These are phyloP conservation scores for Cantharis rufa DNA, from an alignment of 2,888 invertebrate species.

Conservation along the genomic window DNA sequence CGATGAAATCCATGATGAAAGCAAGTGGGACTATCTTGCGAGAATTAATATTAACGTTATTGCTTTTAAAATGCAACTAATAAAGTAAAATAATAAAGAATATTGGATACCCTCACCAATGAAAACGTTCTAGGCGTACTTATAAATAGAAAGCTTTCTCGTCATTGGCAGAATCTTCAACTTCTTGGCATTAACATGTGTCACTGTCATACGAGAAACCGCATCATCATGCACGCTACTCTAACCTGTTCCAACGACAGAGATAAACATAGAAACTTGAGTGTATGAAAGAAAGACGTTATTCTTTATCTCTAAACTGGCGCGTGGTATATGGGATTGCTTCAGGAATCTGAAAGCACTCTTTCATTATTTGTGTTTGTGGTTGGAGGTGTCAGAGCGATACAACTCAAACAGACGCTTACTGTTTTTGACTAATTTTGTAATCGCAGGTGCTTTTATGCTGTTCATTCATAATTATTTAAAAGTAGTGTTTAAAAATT, in stretches of 20 bases:
- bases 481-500: neutral
- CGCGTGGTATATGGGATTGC: slow-evolving; percentile 44
- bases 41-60: slow-evolving; percentile 14
- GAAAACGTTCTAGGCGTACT: slow-evolving; percentile 24
- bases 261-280: slow-evolving; percentile 10
- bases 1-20: neutral
- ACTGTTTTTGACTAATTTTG: slow-evolving; percentile 38
- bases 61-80: slow-evolving; percentile 9
- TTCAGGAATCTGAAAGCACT: slow-evolving; percentile 47
- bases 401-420: slow-evolving; percentile 36
- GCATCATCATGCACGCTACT: neutral
- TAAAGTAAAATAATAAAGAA: slow-evolving; percentile 27
- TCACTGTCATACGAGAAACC: slow-evolving; percentile 6
- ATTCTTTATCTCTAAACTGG: slow-evolving; percentile 27
- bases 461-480: slow-evolving; percentile 40
- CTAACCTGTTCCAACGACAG: slow-evolving; percentile 7
- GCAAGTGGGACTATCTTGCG: neutral
- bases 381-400: slow-evolving; percentile 46
- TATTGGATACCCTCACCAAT: slow-evolving; percentile 22
- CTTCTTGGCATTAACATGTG: slow-evolving; percentile 30
- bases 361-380: slow-evolving; percentile 47
- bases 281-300: slow-evolving; percentile 5
- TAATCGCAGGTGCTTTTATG: slow-evolving; percentile 39
- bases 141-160: slow-evolving; percentile 21
- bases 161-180: slow-evolving; percentile 27